Evolutionary conservation across 2,797 vertebrate species (phyloP).

Genomic region (Fistularia commersonii): DNA sequence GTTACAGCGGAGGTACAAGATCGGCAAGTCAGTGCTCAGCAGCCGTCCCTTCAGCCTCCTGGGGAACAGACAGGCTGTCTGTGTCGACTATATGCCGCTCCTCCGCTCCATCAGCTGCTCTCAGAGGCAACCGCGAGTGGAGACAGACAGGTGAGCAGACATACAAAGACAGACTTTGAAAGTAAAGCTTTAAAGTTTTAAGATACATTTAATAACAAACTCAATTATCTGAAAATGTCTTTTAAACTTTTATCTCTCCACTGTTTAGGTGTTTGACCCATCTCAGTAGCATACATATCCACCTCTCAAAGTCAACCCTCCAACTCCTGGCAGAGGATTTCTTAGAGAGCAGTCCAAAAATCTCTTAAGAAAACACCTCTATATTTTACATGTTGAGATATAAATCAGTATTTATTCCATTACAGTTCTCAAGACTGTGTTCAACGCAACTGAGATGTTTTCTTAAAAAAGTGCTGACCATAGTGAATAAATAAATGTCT

Average conservation of each 20-base stretch:
- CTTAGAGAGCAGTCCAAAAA: slow-evolving; percentile 26
- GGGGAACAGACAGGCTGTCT: slow-evolving; percentile 77
- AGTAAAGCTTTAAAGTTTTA: too few relatives aligned
- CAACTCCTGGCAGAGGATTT: slow-evolving; percentile 77
- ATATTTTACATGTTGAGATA: background rate
- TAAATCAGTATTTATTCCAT: too few relatives aligned
- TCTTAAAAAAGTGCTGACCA: too few relatives aligned
- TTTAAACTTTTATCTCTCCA: background rate
- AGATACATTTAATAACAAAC: too few relatives aligned
- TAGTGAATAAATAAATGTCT: too few relatives aligned
- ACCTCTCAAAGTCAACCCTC: slow-evolving; percentile 78
- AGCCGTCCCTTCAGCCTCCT: slow-evolving; percentile 68
- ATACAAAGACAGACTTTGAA: too few relatives aligned
- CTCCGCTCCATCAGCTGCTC: slow-evolving; percentile 84
- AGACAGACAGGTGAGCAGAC: slow-evolving; percentile 77
- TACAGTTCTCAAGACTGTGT: too few relatives aligned
- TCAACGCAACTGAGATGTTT: too few relatives aligned
- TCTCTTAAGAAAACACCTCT: background rate
- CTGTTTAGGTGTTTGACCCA: slow-evolving; percentile 78
- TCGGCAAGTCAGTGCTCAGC: slow-evolving; percentile 74
- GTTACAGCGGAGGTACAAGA: slow-evolving; percentile 65
- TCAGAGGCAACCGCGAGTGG: slow-evolving; percentile 70
- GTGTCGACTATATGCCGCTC: slow-evolving; percentile 81
- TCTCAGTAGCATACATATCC: slow-evolving; percentile 78
- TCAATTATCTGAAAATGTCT: too few relatives aligned